Evolutionary conservation across 2,888 invertebrate species (phyloP).

Genomic region (Chymomyza caudatula): DNA sequence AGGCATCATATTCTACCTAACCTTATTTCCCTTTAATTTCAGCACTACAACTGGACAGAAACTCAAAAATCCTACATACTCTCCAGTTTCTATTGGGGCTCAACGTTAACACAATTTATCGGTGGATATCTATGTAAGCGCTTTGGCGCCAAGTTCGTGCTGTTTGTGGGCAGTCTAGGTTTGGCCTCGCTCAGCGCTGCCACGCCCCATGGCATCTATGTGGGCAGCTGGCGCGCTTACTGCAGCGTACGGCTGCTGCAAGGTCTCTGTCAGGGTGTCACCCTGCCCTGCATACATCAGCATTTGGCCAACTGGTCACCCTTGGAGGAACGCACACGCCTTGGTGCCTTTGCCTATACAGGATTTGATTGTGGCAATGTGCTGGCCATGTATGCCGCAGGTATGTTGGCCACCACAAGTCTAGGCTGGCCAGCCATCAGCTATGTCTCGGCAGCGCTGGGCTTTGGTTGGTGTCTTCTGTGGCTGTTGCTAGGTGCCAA

Average conservation of each 20-base stretch:
- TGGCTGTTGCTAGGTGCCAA: constrained; percentile 82
- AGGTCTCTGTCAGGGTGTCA: constrained; percentile 84
- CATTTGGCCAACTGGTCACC: constrained; percentile 86
- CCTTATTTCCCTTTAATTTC: constrained; percentile 1
- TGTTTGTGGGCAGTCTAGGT: constrained; percentile 81
- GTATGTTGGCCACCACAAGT: constrained; percentile 80
- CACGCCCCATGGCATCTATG: constrained; percentile 83
- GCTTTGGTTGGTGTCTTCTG: constrained; percentile 79
- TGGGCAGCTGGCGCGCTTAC: constrained; percentile 82
- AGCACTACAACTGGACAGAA: constrained; percentile 79
- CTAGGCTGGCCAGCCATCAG: constrained; percentile 84
- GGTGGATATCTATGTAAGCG: constrained; percentile 83
- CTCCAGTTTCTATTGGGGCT: constrained; percentile 89
- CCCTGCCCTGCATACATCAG: constrained; percentile 84
- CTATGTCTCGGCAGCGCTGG: constrained; percentile 80
- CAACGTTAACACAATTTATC: constrained; percentile 81
- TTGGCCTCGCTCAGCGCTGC: constrained; percentile 83
- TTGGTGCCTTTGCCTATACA: constrained; percentile 80
- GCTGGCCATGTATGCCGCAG: constrained; percentile 82
- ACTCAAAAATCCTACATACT: constrained; percentile 80
- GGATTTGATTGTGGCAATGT: constrained; percentile 85
- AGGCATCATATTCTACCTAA: too few relatives aligned
- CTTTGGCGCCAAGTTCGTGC: constrained; percentile 83
- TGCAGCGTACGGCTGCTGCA: constrained; percentile 82
- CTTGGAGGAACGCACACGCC: constrained; percentile 80